phyloP scores from a whole-genome alignment of 1,140 invertebrate species.

The Chironomus tepperi region DNA sequence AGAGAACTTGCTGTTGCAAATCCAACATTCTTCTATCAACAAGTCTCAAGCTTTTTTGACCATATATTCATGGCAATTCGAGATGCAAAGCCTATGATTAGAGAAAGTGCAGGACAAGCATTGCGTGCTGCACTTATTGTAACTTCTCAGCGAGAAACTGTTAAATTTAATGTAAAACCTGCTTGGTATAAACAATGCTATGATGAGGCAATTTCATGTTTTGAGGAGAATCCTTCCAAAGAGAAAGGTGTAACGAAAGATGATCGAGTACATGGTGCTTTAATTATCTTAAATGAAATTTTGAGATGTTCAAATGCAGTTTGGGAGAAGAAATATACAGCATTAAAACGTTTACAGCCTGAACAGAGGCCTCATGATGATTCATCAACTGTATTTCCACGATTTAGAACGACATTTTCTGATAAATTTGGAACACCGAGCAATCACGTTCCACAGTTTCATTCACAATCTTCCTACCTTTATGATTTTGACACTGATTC shows the following conservation, averaged over 20 bases:
- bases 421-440: slow-evolving; percentile 36
- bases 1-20: slow-evolving; percentile 91
- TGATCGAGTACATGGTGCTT: slow-evolving; percentile 85
- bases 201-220: slow-evolving; percentile 75
- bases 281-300: slow-evolving; percentile 91
- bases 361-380: slow-evolving; percentile 39
- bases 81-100: slow-evolving; percentile 84
- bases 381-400: slow-evolving; percentile 36
- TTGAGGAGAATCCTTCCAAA: slow-evolving; percentile 59
- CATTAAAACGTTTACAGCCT: slow-evolving; percentile 46
- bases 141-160: slow-evolving; percentile 86
- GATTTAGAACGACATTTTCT: slow-evolving; percentile 39
- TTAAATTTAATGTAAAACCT: slow-evolving; percentile 80
- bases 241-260: slow-evolving; percentile 77
- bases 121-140: slow-evolving; percentile 86
- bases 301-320: slow-evolving; percentile 83
- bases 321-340: slow-evolving; percentile 75
- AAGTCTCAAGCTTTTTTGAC: slow-evolving; percentile 94
- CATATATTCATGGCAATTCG: slow-evolving; percentile 86
- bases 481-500: slow-evolving; percentile 29
- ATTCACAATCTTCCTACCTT: slow-evolving; percentile 28
- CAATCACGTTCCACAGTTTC: slow-evolving; percentile 25
- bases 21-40: slow-evolving; percentile 97
- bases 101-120: slow-evolving; percentile 88
- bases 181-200: slow-evolving; percentile 89